phyloP scores from a whole-genome alignment of 2,797 vertebrate genomes.

The Centropyge bicolor region DNA sequence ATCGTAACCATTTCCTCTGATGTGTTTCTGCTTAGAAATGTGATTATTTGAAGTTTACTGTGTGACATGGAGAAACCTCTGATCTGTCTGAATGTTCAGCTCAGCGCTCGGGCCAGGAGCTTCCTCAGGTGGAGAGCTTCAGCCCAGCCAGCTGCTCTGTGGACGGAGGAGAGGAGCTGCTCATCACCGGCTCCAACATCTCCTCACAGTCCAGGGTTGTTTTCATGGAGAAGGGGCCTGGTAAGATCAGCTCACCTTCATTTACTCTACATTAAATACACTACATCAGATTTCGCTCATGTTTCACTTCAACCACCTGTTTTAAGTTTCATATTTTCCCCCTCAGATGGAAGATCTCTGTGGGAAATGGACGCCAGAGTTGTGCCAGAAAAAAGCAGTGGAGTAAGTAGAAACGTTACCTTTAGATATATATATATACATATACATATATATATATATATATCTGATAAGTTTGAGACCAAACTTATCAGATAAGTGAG shows the following conservation, averaged over 20 bases:
- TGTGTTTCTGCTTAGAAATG: background rate
- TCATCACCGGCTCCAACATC: slow-evolving; percentile 93
- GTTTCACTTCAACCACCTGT: background rate
- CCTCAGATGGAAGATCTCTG: slow-evolving; percentile 91
- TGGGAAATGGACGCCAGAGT: slow-evolving; percentile 95
- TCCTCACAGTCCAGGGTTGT: slow-evolving; percentile 92
- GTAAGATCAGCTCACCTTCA: slow-evolving; percentile 67
- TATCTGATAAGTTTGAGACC: too few species aligned
- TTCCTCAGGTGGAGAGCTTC: slow-evolving; percentile 94
- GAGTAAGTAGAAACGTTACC: slow-evolving; percentile 81
- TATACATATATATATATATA: too few species aligned
- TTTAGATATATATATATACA: too few species aligned
- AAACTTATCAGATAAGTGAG: too few species aligned
- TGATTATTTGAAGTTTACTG: background rate
- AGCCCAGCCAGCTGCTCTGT: slow-evolving; percentile 88
- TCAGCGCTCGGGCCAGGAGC: slow-evolving; percentile 95
- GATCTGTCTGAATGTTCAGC: slow-evolving; percentile 78
- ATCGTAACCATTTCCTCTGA: slow-evolving; percentile 22
- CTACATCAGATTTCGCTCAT: background rate
- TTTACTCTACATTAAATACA: background rate
- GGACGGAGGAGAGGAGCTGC: slow-evolving; percentile 91
- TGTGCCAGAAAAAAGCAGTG: slow-evolving; percentile 90
- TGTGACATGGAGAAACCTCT: background rate
- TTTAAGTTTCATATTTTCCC: background rate
- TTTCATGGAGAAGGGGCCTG: slow-evolving; percentile 93